Percentiles rank a stretch among this genome's conserved stretches.
These are phyloP conservation scores for Apodemus speciosus DNA, from an alignment of 2,113 vertebrate genomes.

Conservation along the genomic window DNA sequence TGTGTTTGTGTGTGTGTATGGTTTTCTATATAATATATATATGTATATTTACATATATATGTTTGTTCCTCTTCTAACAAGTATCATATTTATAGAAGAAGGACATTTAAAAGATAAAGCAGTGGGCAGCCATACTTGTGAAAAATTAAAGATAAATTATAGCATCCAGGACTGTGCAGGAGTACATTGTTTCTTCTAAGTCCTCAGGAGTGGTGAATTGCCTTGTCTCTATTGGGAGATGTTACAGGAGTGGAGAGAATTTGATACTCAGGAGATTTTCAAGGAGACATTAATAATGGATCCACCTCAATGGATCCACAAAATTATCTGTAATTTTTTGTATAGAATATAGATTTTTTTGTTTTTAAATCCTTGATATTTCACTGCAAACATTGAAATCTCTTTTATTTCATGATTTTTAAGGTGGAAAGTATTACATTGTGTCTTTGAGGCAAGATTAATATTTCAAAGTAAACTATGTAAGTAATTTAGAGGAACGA, in stretches of 20 bases:
- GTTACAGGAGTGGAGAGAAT: not conserved
- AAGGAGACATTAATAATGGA: not conserved
- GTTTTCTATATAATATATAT: no score
- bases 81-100: not conserved
- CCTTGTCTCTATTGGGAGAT: not conserved
- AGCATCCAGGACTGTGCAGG: not conserved
- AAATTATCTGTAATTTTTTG: not conserved
- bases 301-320: not conserved
- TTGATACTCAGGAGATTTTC: not conserved
- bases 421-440: not conserved
- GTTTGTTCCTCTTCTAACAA: no score
- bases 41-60: no score
- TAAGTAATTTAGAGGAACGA: not conserved
- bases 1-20: no score
- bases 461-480: slow-evolving; percentile 32
- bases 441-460: slow-evolving; percentile 58
- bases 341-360: not conserved
- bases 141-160: not conserved
- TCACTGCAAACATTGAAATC: slow-evolving; percentile 5
- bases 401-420: slow-evolving; percentile 38
- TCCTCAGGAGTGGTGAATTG: not conserved
- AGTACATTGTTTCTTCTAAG: not conserved
- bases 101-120: not conserved
- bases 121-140: not conserved
- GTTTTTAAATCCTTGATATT: not conserved